phyloP scores from a whole-genome alignment of 2,113 vertebrate genomes.

The Galeopterus variegatus region DNA sequence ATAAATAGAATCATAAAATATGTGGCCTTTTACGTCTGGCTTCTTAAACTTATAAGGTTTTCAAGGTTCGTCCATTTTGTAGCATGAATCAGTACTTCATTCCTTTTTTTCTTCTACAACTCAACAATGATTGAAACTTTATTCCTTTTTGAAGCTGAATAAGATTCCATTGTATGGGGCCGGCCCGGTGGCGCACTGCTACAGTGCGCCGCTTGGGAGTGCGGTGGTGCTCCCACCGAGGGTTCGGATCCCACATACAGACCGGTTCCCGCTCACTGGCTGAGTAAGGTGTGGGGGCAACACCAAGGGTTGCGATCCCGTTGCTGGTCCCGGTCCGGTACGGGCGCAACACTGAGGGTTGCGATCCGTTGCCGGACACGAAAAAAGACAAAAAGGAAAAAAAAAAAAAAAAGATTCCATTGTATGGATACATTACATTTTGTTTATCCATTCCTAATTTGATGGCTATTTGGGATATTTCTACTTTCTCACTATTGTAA shows the following conservation, averaged over 20 bases:
- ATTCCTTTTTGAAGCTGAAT: neutral
- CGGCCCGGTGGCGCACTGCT: too few species aligned
- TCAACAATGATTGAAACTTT: neutral
- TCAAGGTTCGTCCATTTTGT: neutral
- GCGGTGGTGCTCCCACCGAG: too few species aligned
- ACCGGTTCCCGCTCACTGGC: too few species aligned
- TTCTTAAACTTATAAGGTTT: neutral
- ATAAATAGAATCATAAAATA: neutral
- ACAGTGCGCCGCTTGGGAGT: too few species aligned
- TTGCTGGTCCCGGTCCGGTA: too few species aligned
- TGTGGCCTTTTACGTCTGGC: neutral
- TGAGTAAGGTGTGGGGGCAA: too few species aligned
- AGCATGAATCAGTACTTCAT: neutral
- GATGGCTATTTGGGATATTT: neutral
- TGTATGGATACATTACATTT: fast-evolving
- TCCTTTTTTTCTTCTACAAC: neutral
- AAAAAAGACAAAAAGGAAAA: too few species aligned
- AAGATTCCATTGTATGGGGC: neutral
- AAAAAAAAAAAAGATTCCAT: neutral
- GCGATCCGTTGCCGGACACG: too few species aligned
- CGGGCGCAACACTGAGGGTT: too few species aligned
- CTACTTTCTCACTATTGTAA: neutral
- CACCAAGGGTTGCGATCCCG: too few species aligned
- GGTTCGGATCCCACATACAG: too few species aligned
- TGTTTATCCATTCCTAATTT: neutral